Conservation (phyloP, 2,113 vertebrate species). For the Acanthisitta chloris region DNA sequence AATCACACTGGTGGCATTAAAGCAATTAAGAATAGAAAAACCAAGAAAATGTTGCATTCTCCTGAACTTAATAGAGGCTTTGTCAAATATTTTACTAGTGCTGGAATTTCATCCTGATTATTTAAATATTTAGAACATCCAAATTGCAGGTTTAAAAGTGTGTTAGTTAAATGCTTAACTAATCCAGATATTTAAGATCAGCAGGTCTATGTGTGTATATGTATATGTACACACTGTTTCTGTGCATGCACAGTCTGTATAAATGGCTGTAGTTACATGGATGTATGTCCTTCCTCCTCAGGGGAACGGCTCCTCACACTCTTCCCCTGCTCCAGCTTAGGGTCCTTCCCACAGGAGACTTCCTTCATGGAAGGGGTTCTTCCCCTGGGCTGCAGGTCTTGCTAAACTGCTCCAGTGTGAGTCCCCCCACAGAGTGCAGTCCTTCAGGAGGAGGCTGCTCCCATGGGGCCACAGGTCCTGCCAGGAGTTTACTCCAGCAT, state of each 20-base stretch:
- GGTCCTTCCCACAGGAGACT: too few relatives aligned
- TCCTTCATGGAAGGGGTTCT: too few relatives aligned
- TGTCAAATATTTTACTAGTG: not conserved
- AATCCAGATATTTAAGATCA: not conserved
- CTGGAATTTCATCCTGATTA: not conserved
- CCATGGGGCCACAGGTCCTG: not conserved
- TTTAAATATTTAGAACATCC: not conserved
- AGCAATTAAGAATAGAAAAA: not conserved
- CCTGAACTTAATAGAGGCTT: not conserved
- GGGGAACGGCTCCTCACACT: not conserved
- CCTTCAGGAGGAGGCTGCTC: too few relatives aligned
- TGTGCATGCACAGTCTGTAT: not conserved
- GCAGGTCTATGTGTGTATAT: not conserved
- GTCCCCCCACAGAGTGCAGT: too few relatives aligned
- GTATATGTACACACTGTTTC: not conserved
- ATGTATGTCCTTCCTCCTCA: not conserved
- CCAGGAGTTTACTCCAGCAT: too few relatives aligned
- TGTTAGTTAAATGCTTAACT: slow-evolving; percentile 38
- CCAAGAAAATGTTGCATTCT: not conserved
- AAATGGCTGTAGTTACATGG: not conserved
- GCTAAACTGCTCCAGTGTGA: not conserved
- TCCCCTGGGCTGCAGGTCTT: not conserved
- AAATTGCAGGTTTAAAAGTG: not conserved
- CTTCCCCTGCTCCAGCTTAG: not conserved
- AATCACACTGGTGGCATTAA: not conserved